These are phyloP conservation scores for Lagocephalus sceleratus DNA, from an alignment of 2,797 vertebrate species.

Conservation along the genomic window DNA sequence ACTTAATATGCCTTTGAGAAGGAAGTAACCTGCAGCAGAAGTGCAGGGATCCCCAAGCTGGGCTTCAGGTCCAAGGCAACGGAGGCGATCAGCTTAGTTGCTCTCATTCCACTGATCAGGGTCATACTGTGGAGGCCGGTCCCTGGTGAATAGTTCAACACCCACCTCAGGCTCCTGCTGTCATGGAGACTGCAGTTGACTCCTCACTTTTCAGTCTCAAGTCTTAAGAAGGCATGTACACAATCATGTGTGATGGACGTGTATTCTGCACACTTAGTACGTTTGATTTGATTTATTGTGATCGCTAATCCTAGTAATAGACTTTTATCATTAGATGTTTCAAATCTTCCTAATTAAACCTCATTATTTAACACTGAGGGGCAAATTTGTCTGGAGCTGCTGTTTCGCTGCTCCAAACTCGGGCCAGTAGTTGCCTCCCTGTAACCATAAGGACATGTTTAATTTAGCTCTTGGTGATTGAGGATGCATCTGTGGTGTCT, in stretches of 20 bases:
- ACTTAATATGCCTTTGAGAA: conserved; percentile 40
- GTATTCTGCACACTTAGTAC: neutral
- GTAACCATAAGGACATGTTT: conserved; percentile 35
- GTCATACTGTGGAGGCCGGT: conserved; percentile 42
- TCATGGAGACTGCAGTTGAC: conserved; percentile 57
- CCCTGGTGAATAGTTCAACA: conserved; percentile 37
- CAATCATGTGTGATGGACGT: neutral
- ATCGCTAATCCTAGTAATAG: too few species aligned
- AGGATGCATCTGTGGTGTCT: conserved; percentile 48
- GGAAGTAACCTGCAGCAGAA: conserved; percentile 27
- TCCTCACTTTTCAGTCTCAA: conserved; percentile 28
- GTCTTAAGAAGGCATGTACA: neutral
- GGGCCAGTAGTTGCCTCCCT: conserved; percentile 13
- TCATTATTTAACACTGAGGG: conserved; percentile 9
- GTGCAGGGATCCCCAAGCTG: conserved; percentile 15
- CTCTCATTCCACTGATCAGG: conserved; percentile 45
- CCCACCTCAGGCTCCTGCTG: conserved; percentile 48
- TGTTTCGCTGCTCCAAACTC: conserved; percentile 8
- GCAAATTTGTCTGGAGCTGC: neutral
- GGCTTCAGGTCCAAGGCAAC: conserved; percentile 28
- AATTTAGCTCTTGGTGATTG: conserved; percentile 45
- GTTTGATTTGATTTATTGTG: neutral
- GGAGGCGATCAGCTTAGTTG: conserved; percentile 24
- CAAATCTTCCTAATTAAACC: conserved; percentile 6
- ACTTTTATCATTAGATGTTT: neutral